A percentile compares a stretch with the other conserved stretches of the same genome.
Conservation (phyloP, 1,140 invertebrate species). For the Orius insidiosus region DNA sequence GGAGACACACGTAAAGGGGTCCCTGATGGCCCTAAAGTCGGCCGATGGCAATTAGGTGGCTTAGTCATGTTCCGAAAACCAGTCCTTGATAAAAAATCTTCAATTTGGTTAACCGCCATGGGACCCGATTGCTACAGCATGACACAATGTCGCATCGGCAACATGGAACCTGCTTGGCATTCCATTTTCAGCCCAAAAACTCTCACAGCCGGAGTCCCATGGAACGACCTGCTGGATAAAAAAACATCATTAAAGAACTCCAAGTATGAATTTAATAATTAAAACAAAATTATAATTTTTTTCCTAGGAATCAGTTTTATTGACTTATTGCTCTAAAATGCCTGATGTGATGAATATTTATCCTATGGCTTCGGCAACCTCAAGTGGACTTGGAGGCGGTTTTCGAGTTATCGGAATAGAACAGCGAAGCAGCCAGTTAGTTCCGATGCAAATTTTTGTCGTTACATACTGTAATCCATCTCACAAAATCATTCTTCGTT, state of each 20-base stretch:
- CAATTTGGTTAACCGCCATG: slow-evolving; percentile 29
- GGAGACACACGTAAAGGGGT: slow-evolving; percentile 25
- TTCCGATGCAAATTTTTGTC: slow-evolving; percentile 27
- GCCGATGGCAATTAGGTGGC: slow-evolving; percentile 32
- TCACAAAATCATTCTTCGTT: slow-evolving; percentile 32
- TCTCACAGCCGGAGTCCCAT: slow-evolving; percentile 26
- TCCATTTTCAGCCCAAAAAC: slow-evolving; percentile 27
- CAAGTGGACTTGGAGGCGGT: slow-evolving; percentile 17
- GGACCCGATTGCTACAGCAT: slow-evolving; percentile 34
- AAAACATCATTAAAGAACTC: slow-evolving; percentile 21
- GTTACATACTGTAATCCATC: slow-evolving; percentile 24
- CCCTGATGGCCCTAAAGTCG: background rate
- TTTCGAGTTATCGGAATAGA: slow-evolving; percentile 9
- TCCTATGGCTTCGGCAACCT: slow-evolving; percentile 34
- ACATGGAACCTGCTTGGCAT: slow-evolving; percentile 29
- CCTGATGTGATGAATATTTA: slow-evolving; percentile 36
- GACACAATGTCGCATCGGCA: slow-evolving; percentile 30
- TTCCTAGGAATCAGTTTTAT: slow-evolving; percentile 37
- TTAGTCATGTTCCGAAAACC: slow-evolving; percentile 33
- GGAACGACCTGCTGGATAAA: slow-evolving; percentile 28
- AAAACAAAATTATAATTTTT: background rate
- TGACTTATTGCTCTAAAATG: slow-evolving; percentile 37
- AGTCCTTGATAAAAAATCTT: slow-evolving; percentile 28
- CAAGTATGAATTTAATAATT: slow-evolving; percentile 29
- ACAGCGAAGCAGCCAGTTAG: slow-evolving; percentile 13